Evolutionary conservation across 2,888 invertebrate species (phyloP).

Genomic region (Bellardia pandia): DNA sequence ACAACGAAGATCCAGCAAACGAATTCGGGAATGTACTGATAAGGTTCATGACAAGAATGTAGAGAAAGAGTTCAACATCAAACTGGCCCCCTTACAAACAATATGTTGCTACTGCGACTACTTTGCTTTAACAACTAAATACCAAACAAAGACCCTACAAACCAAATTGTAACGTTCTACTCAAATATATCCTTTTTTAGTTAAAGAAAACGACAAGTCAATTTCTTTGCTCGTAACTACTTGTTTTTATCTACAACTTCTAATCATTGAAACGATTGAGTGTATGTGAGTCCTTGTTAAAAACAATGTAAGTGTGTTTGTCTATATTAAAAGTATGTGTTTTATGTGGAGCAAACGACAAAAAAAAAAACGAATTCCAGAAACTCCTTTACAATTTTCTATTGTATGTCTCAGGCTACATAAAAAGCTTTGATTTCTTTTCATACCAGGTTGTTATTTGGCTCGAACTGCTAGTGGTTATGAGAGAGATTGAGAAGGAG

Average conservation of each 20-base stretch:
- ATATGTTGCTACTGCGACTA: too few species aligned
- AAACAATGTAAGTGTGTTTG: neutral
- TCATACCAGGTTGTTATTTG: constrained; percentile 31
- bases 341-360: constrained; percentile 28
- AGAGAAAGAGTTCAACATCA: too few species aligned
- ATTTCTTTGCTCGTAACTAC: constrained; percentile 65
- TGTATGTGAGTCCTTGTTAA: neutral
- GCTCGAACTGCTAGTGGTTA: neutral
- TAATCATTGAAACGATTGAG: constrained; percentile 56
- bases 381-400: constrained; percentile 71
- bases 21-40: too few species aligned
- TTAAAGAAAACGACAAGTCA: constrained; percentile 62
- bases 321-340: neutral
- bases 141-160: too few species aligned
- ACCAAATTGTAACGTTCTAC: neutral
- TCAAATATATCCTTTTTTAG: constrained; percentile 4
- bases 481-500: neutral
- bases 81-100: too few species aligned
- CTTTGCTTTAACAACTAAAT: too few species aligned
- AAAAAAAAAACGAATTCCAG: neutral
- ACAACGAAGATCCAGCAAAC: too few species aligned
- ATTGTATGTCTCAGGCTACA: constrained; percentile 5
- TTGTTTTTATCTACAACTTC: constrained; percentile 63
- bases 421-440: constrained; percentile 58
- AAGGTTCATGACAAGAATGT: too few species aligned